Evolutionary conservation across 2,113 vertebrate species (phyloP).

Genomic region (Ivindomyrus marchei): DNA sequence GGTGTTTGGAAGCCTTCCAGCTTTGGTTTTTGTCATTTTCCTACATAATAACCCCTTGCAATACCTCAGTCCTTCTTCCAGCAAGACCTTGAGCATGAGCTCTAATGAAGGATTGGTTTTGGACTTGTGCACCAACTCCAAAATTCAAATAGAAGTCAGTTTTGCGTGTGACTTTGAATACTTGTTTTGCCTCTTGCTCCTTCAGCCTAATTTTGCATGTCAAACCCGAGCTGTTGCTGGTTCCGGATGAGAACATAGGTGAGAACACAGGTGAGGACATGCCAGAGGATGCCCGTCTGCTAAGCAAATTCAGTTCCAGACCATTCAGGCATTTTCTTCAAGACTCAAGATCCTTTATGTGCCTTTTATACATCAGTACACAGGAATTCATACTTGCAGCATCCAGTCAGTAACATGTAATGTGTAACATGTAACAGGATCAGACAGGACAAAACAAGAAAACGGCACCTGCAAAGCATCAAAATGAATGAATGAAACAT

Average conservation of each 20-base stretch:
- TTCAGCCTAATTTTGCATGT: constrained; percentile 51
- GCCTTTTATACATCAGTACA: background rate
- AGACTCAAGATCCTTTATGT: background rate
- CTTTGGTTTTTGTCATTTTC: background rate
- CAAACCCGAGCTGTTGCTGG: constrained; percentile 31
- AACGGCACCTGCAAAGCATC: background rate
- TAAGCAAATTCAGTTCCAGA: constrained; percentile 36
- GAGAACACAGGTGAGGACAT: constrained; percentile 19
- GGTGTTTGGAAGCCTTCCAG: background rate
- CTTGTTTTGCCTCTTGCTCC: constrained; percentile 32
- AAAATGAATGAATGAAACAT: background rate
- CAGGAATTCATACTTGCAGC: background rate
- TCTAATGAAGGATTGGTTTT: constrained; percentile 19
- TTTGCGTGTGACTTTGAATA: constrained; percentile 33
- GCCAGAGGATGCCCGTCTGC: constrained; percentile 10
- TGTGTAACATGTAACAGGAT: background rate
- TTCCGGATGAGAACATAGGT: constrained; percentile 19
- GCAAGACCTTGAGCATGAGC: background rate
- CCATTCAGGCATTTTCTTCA: constrained; percentile 31
- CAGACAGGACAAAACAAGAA: background rate
- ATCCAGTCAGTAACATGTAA: background rate
- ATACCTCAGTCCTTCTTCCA: background rate
- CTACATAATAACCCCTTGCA: background rate
- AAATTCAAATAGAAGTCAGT: constrained; percentile 35
- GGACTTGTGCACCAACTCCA: constrained; percentile 5